phyloP scores from a whole-genome alignment of 2,888 invertebrate species.

The Allophyes oxyacanthae region DNA sequence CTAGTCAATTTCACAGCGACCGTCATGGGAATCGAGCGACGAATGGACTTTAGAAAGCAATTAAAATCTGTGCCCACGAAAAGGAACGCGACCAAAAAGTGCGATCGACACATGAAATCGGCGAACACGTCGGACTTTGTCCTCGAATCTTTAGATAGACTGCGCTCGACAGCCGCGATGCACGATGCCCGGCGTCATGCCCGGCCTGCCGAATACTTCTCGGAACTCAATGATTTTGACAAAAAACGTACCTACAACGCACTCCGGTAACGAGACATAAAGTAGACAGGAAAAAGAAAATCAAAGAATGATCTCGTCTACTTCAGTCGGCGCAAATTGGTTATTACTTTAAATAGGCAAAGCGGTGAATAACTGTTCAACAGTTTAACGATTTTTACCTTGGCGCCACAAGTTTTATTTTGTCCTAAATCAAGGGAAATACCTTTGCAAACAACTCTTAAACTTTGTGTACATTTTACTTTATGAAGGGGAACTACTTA shows the following conservation, averaged over 20 bases:
- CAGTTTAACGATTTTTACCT: constrained; percentile 51
- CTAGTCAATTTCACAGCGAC: constrained; percentile 87
- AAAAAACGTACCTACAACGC: constrained; percentile 68
- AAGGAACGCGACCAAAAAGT: constrained; percentile 75
- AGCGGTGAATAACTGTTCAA: constrained; percentile 42
- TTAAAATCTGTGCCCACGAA: constrained; percentile 83
- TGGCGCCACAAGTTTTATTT: constrained; percentile 63
- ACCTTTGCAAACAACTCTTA: constrained; percentile 65
- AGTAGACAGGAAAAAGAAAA: constrained; percentile 57
- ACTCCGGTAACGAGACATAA: constrained; percentile 51
- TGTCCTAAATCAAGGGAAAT: constrained; percentile 59
- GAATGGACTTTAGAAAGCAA: constrained; percentile 87
- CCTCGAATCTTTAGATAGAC: constrained; percentile 61
- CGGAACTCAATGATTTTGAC: constrained; percentile 66
- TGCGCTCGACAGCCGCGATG: constrained; percentile 52
- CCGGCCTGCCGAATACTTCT: constrained; percentile 62
- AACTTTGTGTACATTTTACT: constrained; percentile 70
- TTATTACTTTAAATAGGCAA: constrained; percentile 48
- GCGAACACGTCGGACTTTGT: constrained; percentile 69
- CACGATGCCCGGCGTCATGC: constrained; percentile 59
- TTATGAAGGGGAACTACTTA: constrained; percentile 68
- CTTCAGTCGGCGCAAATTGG: constrained; percentile 37
- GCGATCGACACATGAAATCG: constrained; percentile 79
- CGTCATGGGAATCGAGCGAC: constrained; percentile 87
- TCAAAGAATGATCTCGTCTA: constrained; percentile 46